Conservation (phyloP, 1,140 invertebrate genomes). For the Apis florea region DNA sequence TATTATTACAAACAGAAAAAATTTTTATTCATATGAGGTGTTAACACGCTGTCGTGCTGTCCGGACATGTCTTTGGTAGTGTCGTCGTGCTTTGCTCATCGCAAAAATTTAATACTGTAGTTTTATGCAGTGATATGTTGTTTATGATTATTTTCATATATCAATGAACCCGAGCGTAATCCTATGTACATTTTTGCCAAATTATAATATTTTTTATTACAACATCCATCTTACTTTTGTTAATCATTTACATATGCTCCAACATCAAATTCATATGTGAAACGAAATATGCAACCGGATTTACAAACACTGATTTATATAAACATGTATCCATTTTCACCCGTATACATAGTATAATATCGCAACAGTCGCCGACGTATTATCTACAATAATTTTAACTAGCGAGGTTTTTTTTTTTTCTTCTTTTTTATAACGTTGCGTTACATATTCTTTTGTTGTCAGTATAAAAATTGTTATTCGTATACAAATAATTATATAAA, state of each 20-base stretch:
- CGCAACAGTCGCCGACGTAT: conserved; percentile 22
- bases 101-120: conserved; percentile 49
- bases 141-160: background rate
- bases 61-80: conserved; percentile 43
- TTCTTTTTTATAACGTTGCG: background rate
- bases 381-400: conserved; percentile 31
- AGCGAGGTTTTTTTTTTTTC: conserved; percentile 9
- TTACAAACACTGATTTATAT: conserved; percentile 39
- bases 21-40: conserved; percentile 59
- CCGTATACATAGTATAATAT: conserved; percentile 15
- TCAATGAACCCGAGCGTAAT: conserved; percentile 5
- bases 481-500: conserved; percentile 57
- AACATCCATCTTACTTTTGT: conserved; percentile 5
- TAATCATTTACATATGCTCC: conserved; percentile 18
- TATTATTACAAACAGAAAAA: conserved; percentile 53
- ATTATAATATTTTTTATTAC: conserved; percentile 9
- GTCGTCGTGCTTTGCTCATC: conserved; percentile 15
- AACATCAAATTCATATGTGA: conserved; percentile 16
- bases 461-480: conserved; percentile 52
- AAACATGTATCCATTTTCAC: conserved; percentile 21
- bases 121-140: conserved; percentile 55
- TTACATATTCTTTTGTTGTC: conserved; percentile 13
- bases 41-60: conserved; percentile 45
- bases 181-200: conserved; percentile 1
- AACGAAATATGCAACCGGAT: conserved; percentile 16